Conservation (phyloP, 1,140 invertebrate genomes). For the Triops longicaudatus region DNA sequence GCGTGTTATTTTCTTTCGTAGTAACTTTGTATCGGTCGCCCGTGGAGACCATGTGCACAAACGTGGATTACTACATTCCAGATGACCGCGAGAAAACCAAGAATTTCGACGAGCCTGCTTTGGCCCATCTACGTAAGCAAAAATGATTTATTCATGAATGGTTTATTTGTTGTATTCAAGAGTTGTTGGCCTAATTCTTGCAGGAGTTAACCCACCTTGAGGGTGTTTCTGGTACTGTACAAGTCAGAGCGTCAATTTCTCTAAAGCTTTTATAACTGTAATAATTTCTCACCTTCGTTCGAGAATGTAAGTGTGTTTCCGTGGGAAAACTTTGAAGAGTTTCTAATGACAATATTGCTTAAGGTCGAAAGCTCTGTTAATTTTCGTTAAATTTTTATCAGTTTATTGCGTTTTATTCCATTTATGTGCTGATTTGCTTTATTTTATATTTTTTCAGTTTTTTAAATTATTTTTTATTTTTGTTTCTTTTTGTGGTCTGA, state of each 20-base stretch:
- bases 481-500: background rate
- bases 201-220: no score
- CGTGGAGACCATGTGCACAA: slow-evolving; percentile 87
- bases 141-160: background rate
- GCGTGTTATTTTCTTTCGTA: slow-evolving; percentile 22
- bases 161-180: background rate
- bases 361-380: no score
- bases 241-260: background rate
- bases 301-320: background rate
- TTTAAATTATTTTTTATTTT: background rate
- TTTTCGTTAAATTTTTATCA: no score
- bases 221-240: no score
- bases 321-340: background rate
- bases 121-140: slow-evolving; percentile 69
- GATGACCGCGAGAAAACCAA: slow-evolving; percentile 52
- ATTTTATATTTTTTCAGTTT: background rate
- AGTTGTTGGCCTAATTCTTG: background rate
- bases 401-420: background rate
- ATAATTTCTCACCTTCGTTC: background rate
- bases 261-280: background rate
- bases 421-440: background rate
- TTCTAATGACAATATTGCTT: no score
- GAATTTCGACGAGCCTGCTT: slow-evolving; percentile 68
- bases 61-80: slow-evolving; percentile 86
- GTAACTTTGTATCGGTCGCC: slow-evolving; percentile 64